A percentile compares a stretch with the other conserved stretches of the same genome.
Evolutionary conservation across 2,797 vertebrate species (phyloP).

Genomic region (Antennarius maculatus): DNA sequence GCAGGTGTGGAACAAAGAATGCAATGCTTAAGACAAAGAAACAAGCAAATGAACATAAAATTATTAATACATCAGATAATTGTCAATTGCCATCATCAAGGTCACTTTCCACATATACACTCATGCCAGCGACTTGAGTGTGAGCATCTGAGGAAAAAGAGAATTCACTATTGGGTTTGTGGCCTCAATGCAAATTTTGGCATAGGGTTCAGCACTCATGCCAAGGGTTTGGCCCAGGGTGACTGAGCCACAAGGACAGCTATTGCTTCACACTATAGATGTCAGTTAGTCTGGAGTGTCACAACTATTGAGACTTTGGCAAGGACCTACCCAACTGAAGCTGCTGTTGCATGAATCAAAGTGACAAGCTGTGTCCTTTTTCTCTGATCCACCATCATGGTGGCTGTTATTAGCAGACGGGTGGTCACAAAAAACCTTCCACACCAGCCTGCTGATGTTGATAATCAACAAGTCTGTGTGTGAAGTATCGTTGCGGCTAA

Average conservation of each 20-base stretch:
- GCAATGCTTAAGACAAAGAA: background rate
- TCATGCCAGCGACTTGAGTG: constrained; percentile 42
- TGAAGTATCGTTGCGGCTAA: constrained; percentile 59
- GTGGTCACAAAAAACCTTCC: constrained; percentile 68
- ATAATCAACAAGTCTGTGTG: constrained; percentile 72
- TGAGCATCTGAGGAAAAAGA: constrained; percentile 49
- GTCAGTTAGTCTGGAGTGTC: constrained; percentile 73
- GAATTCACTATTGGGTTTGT: constrained; percentile 55
- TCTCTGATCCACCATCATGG: constrained; percentile 64
- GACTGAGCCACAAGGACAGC: constrained; percentile 77
- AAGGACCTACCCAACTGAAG: constrained; percentile 62
- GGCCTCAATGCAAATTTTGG: constrained; percentile 66
- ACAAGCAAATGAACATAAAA: constrained; percentile 11
- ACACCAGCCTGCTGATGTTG: constrained; percentile 54
- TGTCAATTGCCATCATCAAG: constrained; percentile 54
- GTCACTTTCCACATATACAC: constrained; percentile 55
- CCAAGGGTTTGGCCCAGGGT: constrained; percentile 55
- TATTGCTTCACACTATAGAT: constrained; percentile 78
- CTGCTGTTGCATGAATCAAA: constrained; percentile 73
- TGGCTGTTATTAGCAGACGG: constrained; percentile 73
- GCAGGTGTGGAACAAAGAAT: background rate
- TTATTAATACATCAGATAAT: constrained; percentile 29
- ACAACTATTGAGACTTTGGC: constrained; percentile 73
- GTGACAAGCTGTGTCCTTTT: constrained; percentile 75
- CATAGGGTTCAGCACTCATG: constrained; percentile 51